Base-by-base conservation (phyloP, 64 coral and sea anemone species). In the Pocillopora verrucosa region DNA sequence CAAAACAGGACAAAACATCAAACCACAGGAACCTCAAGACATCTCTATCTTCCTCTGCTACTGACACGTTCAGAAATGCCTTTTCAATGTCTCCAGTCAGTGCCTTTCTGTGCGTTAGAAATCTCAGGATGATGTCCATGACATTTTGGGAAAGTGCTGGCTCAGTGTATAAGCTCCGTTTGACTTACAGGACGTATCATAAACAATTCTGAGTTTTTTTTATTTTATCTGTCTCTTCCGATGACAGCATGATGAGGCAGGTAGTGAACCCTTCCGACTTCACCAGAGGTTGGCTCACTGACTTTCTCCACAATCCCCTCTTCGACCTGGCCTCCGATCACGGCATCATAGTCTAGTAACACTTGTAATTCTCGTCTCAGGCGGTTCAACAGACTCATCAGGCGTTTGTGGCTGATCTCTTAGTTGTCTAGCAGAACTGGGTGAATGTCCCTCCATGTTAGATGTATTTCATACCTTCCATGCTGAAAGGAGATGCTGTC, bases 131-230 rank as follows among this genome's bases (percentile, higher is more conserved):
- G 19, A 92, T 89, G 62, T 92, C 87, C 59, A 87, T 17, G 17
- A 92, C 80, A 17, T 80, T 79, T 11, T 83, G 81, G 7, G 69
- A 79, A 11, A 92, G 75, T 30, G 75, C 45, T 56, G 90, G 87
- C 1, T 82, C 94, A 59, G 82, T 34, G 80, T 87, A 67, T 17
- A 90, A 30, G 51, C 24, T 13, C 91, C 94, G 36, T 59, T 87
- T 86, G 76, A 74, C 70, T 93, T 80, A 62, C 70, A 85, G 26
- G 87, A 86, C 11, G 86, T 89, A 79, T 95, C 89, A 89, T 95
- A 95, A 41, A 92, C 87, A 13, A 96, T 90, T 84, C 87, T 86
- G n/a, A 36, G 14, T 2, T 94, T 94, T 56, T 89, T 95, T 19
- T 86, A 62, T 89, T 95, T 19, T 86, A 62, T 37, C 83, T 89